Evolutionary conservation across 2,888 invertebrate genomes (phyloP).

Genomic region (Metalampra italica): DNA sequence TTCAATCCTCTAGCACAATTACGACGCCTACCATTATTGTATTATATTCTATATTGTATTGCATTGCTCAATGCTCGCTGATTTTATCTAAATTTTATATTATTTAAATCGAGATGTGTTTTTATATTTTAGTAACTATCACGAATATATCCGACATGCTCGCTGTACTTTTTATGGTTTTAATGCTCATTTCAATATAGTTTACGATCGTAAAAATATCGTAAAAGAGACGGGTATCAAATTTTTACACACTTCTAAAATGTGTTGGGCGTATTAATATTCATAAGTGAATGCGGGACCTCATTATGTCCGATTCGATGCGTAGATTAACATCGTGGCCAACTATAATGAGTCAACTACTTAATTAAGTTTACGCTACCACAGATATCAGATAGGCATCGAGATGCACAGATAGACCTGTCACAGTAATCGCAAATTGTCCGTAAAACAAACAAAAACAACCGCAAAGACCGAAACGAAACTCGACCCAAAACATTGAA

Average conservation of each 20-base stretch:
- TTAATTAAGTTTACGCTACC: conserved; percentile 50
- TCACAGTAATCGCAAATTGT: conserved; percentile 63
- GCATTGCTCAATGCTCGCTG: conserved; percentile 18
- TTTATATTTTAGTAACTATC: conserved; percentile 9
- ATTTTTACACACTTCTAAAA: conserved; percentile 46
- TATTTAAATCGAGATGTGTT: neutral
- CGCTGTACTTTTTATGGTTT: conserved; percentile 8
- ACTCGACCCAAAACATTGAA: conserved; percentile 54
- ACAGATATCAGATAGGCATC: conserved; percentile 34
- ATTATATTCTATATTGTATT: conserved; percentile 16
- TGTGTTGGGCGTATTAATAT: conserved; percentile 51
- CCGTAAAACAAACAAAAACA: conserved; percentile 72
- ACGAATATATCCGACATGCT: conserved; percentile 2
- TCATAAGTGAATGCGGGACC: conserved; percentile 60
- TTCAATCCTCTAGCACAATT: conserved; percentile 24
- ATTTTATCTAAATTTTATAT: conserved; percentile 6
- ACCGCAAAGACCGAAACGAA: conserved; percentile 60
- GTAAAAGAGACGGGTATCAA: conserved; percentile 36
- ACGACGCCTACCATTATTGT: conserved; percentile 13
- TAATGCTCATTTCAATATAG: conserved; percentile 24
- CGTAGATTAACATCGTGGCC: conserved; percentile 56
- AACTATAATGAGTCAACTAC: conserved; percentile 48
- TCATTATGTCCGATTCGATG: conserved; percentile 58
- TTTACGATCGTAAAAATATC: conserved; percentile 27
- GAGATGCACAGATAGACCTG: conserved; percentile 33